Base-by-base conservation (phyloP, 2,888 invertebrate species). In the Sabatieria punctata region DNA sequence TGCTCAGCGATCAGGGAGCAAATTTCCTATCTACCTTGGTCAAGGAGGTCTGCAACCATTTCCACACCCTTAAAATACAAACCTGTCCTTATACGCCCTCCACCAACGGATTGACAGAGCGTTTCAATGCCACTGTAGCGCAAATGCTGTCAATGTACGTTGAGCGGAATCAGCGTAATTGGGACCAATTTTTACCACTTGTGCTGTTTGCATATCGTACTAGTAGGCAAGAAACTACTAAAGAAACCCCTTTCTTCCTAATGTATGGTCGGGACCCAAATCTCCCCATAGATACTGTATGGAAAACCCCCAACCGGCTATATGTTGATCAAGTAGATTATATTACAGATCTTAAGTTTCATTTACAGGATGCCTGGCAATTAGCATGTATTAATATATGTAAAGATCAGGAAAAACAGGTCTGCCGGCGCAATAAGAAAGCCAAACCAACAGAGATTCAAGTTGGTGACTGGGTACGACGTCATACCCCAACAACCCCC, bases 1-100 rank as follows among this genome's bases (percentile, higher is more conserved):
- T 64, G 2, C 43, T 58, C 2, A 48, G 54, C 1, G 63, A 64
- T 43, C 50, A 51, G 22, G 60, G 56, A 2, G 39, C 49, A 2
- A 47, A 47, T n/a, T 60, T 62, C 43, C 42, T 41, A 6, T 50
- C 50, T 3, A 44, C 40, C n/a, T 23, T 55, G n/a, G 26, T 55
- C 13, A 35, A 40, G 33, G 42, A 47, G 4, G 37, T 58, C 3
- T 51, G 51, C 24, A 37, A 46, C 23, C 27, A 50, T 47, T 37
- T 57, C 2, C 21, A 48, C 0, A 52, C 54, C 2, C 42, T 46
- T 1, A 52, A 53, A 8, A 30, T 39, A 6, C 46, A 41, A n/a
- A 51, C 49, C 2, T 49, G 51, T 1, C 51, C 54, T 1, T 57
- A 55, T 41, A 45, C 48, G 36, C 47, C 47, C 6, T 45, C 46